Conservation (phyloP, 2,797 vertebrate species). For the Anabas testudineus region DNA sequence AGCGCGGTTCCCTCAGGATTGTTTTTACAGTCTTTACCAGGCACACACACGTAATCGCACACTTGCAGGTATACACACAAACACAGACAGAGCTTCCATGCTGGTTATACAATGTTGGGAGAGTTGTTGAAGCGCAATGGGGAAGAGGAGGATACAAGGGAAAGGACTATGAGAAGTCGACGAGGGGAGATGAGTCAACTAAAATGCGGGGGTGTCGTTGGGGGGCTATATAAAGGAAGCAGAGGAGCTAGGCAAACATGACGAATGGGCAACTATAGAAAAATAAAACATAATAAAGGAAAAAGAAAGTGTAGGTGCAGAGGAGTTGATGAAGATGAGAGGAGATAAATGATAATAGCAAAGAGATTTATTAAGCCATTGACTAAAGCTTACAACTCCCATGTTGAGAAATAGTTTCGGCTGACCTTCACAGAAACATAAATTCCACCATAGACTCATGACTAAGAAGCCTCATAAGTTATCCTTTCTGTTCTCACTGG, state of each 20-base stretch:
- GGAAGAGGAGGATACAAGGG: constrained; percentile 17
- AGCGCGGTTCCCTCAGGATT: constrained; percentile 40
- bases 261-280: constrained; percentile 33
- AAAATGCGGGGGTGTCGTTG: neutral
- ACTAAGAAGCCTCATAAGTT: constrained; percentile 55
- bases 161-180: constrained; percentile 9
- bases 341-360: constrained; percentile 43
- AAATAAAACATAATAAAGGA: constrained; percentile 30
- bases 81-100: constrained; percentile 12
- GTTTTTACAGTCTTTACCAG: constrained; percentile 49
- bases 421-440: constrained; percentile 69
- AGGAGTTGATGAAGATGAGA: constrained; percentile 41
- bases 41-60: constrained; percentile 29
- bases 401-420: constrained; percentile 64
- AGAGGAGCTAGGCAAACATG: constrained; percentile 5
- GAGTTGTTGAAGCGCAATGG: constrained; percentile 21
- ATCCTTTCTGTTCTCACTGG: constrained; percentile 25
- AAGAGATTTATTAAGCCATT: constrained; percentile 67
- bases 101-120: constrained; percentile 25
- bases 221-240: neutral
- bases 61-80: constrained; percentile 33
- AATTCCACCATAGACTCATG: constrained; percentile 52
- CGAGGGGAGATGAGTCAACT: constrained; percentile 10
- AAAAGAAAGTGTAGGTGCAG: constrained; percentile 11
- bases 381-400: constrained; percentile 57